Base-by-base conservation (phyloP, 2,113 vertebrate genomes). In the Solea senegalensis region DNA sequence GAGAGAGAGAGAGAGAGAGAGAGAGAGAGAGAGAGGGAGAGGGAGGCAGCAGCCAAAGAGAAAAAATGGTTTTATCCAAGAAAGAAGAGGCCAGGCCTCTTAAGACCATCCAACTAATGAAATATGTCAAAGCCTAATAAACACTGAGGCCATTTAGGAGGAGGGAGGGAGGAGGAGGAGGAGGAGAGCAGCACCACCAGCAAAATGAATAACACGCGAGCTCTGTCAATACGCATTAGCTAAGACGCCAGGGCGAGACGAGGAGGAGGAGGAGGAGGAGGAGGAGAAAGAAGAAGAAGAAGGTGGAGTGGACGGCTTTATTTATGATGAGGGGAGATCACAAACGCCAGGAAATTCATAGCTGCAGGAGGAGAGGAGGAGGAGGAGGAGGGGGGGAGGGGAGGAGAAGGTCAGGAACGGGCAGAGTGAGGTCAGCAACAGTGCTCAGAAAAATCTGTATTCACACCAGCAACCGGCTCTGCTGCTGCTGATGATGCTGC, bases 21-120 rank as follows among this genome's bases (percentile, higher is more conserved):
- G 60, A 80, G 64, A 48, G 57, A 72, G 67, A 56, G 74, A 70
- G 40, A 41, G 73, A 78, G 66, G 52, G 70, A 51, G 62, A 76
- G 44, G 27, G 55, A 77, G 26, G 78, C 72, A 78, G 72, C 41
- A 68, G 74, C 85, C 83, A 77, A 69, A 87, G 45, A 70, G 87
- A 81, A 54, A 54, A 59, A 80, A 91, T 93, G 95, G 92, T 95
- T 95, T 95, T 93, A 94, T 94, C 87, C 93, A 94, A 94, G 96
- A 95, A 95, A 96, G 94, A 89, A 94, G 88, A 14, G 14, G 45
- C 45, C 21, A 92, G 78, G 87, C 93, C 92, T 95, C 93, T 95
- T 94, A 94, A 95, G 94, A 92, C 95, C 95, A 96, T 95, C 96
- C 94, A 89, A 85, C 92, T 97, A 97, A 98, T 98, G 96, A 98